Conservation (phyloP, 2,888 invertebrate genomes). For the Erpobdella octoculata region DNA sequence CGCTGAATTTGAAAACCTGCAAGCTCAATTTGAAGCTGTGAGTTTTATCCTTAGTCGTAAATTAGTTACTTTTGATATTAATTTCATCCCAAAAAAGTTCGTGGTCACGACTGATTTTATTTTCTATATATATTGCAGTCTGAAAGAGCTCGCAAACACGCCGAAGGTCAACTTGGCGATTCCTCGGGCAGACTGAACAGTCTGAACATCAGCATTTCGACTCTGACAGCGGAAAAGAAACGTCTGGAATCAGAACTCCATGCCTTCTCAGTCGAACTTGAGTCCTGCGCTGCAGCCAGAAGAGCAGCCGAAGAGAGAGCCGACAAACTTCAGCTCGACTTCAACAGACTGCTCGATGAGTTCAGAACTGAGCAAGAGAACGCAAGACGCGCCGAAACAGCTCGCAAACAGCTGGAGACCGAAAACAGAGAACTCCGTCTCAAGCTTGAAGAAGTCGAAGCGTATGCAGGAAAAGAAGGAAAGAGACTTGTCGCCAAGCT, state of each 20-base stretch:
- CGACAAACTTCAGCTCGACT: constrained; percentile 42
- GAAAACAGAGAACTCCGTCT: constrained; percentile 52
- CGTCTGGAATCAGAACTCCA: constrained; percentile 87
- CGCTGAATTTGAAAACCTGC: constrained; percentile 84
- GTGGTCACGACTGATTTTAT: too few relatives aligned
- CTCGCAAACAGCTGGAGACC: constrained; percentile 51
- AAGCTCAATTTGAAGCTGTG: constrained; percentile 53
- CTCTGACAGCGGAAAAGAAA: constrained; percentile 83
- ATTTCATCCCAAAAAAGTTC: too few relatives aligned
- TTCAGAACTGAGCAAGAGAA: constrained; percentile 52
- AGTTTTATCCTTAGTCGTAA: too few relatives aligned
- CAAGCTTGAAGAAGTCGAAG: constrained; percentile 51
- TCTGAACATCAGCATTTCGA: constrained; percentile 85
- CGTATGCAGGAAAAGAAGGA: constrained; percentile 51
- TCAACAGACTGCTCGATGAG: constrained; percentile 48
- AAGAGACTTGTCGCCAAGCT: constrained; percentile 52
- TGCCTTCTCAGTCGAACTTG: constrained; percentile 89
- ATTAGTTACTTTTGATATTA: background rate
- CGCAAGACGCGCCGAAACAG: constrained; percentile 52
- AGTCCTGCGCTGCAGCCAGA: constrained; percentile 65
- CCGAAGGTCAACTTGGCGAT: constrained; percentile 69
- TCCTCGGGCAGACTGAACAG: constrained; percentile 84
- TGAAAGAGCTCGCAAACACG: constrained; percentile 51
- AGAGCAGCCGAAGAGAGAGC: constrained; percentile 39
- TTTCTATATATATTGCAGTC: constrained; percentile 45